These are phyloP conservation scores for Reticulitermes lucifugus DNA, from an alignment of 2,888 invertebrate genomes.

Conservation along the genomic window DNA sequence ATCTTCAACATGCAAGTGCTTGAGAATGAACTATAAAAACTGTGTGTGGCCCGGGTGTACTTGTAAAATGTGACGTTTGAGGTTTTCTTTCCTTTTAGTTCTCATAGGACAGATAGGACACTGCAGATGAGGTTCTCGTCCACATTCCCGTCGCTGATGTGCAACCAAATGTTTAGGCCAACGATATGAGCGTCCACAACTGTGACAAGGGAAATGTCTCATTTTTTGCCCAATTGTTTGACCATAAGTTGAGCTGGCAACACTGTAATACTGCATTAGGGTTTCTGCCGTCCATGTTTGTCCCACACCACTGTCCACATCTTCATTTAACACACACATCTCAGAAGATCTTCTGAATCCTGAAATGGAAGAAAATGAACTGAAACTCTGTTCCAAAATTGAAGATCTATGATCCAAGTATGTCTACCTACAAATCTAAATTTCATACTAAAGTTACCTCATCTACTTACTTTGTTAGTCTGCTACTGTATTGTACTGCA, in stretches of 20 bases:
- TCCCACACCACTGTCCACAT: not conserved
- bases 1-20: not conserved
- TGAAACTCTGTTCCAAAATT: not conserved
- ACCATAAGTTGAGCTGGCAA: not conserved
- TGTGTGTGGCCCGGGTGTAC: slow-evolving; percentile 14
- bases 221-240: not conserved
- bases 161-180: slow-evolving; percentile 58
- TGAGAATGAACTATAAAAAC: not conserved
- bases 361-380: slow-evolving; percentile 8
- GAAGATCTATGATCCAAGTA: not conserved
- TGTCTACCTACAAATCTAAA: too few relatives aligned
- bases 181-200: slow-evolving; percentile 41
- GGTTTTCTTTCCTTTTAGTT: slow-evolving; percentile 49
- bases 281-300: slow-evolving; percentile 1
- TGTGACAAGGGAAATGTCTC: slow-evolving; percentile 24
- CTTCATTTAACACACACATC: not conserved
- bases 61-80: slow-evolving; percentile 41
- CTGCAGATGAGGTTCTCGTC: slow-evolving; percentile 65
- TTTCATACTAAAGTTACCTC: too few relatives aligned
- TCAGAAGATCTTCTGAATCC: not conserved
- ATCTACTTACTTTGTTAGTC: too few relatives aligned
- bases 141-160: slow-evolving; percentile 67
- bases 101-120: slow-evolving; percentile 59
- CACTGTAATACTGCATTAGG: not conserved
- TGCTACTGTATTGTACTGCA: too few relatives aligned